Evolutionary conservation across 2,113 vertebrate genomes (phyloP), one percentile per base, ranked within the genome.

Genomic region (Ptychochromis oligacanthus): DNA sequence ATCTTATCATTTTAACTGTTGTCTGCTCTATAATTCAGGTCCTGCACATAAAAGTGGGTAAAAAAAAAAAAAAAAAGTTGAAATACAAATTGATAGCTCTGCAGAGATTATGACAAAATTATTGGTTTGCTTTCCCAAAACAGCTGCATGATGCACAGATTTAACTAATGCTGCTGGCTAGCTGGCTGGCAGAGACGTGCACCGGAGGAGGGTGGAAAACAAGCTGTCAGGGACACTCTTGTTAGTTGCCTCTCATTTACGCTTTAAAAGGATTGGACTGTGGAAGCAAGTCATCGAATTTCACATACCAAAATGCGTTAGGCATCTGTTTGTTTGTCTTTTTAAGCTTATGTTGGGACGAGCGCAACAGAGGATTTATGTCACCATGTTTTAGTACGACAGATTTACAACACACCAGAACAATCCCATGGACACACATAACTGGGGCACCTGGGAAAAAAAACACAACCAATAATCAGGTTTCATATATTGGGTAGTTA

Each of bases 181-280:
- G 80, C 79, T 65, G 77, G 9, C 81, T 89, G 85, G 61, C 83
- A 79, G 77, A 84, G 54, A 46, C 8, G 54, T 60, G 28, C 22
- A 18, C 18, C 75, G 81, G 67, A 80, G 82, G 67, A 84, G 87
- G 82, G 74, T 59, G 84, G 79, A 85, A 84, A 91, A 81, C 56
- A 6, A 87, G 88, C 74, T 81, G 87, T 86, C 86, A 89, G 82
- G 58, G 46, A 88, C 58, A 28, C 52, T 81, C 83, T 46, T 89
- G 85, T 74, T 64, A 83, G 62, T 83, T 36, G 62, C 79, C 62
- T 91, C 82, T 76, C 82, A 86, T 87, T 90, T 82, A 86, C 17
- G 24, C 83, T 89, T 82, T 89, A 86, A 91, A 91, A 72, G 77
- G 84, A 93, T 87, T 87, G 75, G 40, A 84, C 75, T 70, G 46